Base-by-base conservation (phyloP, 2,113 vertebrate species). In the Isurus oxyrinchus region DNA sequence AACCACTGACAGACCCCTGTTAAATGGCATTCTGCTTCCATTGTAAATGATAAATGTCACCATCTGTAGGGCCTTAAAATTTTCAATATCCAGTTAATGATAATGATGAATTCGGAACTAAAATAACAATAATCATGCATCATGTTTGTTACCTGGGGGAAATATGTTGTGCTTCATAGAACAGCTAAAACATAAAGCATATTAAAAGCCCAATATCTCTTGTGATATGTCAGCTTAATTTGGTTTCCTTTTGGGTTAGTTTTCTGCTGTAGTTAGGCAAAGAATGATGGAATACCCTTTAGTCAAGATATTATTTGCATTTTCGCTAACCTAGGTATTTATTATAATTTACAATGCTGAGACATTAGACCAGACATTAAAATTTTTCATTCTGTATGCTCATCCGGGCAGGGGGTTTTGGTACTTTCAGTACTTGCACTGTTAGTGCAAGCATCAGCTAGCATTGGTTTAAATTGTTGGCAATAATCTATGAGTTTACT, bases 211-310 rank as follows among this genome's bases (percentile, higher is more conserved):
- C 53, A 31, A 69, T 94, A 61, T 40, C 91, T 66, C 61, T 10
- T 94, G 61, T 94, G 91, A 94, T 95, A 40, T 21, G 23, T 69
- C 63, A 67, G 66, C 94, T 95, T 95, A 95, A 95, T 95, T 95
- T 94, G 91, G 59, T 25, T 94, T 94, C 16, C 61, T 66, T 94
- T 94, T 69, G 94, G 67, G 69, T 95, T 49, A 69, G 94, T 95
- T 69, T 95, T 95, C 40, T 69, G 61, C 7, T 53, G 66, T 7
- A 53, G n/a, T 49, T 95, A 27, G 66, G 19, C 21, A 69, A 40
- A 2, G 59, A 66, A 94, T 94, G 66, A 95, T 95, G 21, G 63
- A 95, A 49, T 7, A 31, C 25, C 0, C 40, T 25, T 95, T 25
- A 13, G 59, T 95, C 66, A 25, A 69, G 61, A 25, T 44, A 8